Evolutionary conservation across 2,888 invertebrate species (phyloP), one percentile per base, ranked within the genome.

Genomic region (Merodon equestris): DNA sequence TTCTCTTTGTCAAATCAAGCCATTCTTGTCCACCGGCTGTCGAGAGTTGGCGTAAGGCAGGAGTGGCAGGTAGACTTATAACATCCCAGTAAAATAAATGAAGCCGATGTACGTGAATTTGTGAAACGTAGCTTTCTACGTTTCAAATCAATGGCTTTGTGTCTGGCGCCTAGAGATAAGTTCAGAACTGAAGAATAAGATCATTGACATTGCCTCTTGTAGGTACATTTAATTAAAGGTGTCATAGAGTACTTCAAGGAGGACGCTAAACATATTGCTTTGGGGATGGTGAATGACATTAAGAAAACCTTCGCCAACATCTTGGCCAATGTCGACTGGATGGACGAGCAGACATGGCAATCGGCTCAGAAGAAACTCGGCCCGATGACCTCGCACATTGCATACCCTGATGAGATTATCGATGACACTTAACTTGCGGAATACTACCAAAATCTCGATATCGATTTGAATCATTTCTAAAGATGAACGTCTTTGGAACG

Each of bases 221-320:
- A n/a, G n/a, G n/a, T n/a, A n/a, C n/a, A n/a, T n/a, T n/a, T n/a
- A n/a, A n/a, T n/a, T n/a, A n/a, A n/a, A n/a, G n/a, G n/a, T n/a
- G n/a, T n/a, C n/a, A n/a, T n/a, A n/a, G n/a, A 95, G 86, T 95
- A 95, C 87, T 97, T 97, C 90, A 93, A 96, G 83, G 94, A 96
- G 86, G 93, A 94, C 60, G 94, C 96, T 0, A 95, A 96, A 87
- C 91, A 92, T 53, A 94, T 93, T 83, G 97, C 96, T 0, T 88
- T 95, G 77, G 95, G 96, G 87, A 96, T 97, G 95, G 97, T 97
- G 0, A 90, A 91, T 60, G 94, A 96, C 83, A 96, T 98, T 83
- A 92, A 95, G 73, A 90, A 91, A 63, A 94, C 96, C 82, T 97
- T 98, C 90, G 91, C 92, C 75, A 92, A 94, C 83, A 96, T 97